Conservation (phyloP, 2,888 invertebrate genomes). For the Automeris io region DNA sequence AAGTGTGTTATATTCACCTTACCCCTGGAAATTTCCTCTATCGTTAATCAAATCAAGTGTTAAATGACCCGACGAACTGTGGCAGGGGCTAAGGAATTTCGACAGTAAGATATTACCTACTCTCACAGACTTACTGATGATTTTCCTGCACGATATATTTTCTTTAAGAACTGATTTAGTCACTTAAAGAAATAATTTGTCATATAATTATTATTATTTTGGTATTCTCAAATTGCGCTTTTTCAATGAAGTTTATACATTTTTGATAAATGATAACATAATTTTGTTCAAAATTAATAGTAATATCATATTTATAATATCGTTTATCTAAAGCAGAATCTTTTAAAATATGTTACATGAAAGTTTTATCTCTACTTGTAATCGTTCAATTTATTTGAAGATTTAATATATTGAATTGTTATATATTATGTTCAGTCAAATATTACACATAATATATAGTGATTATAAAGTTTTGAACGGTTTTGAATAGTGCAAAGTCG, state of each 20-base stretch:
- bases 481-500: slow-evolving; percentile 43
- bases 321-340: too few species aligned
- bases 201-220: too few species aligned
- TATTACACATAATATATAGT: slow-evolving; percentile 6
- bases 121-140: slow-evolving; percentile 41
- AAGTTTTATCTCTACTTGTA: too few species aligned
- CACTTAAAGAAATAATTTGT: slow-evolving; percentile 59
- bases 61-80: slow-evolving; percentile 48
- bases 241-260: too few species aligned
- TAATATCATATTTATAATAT: too few species aligned
- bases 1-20: slow-evolving; percentile 17
- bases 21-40: slow-evolving; percentile 22
- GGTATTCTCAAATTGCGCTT: too few species aligned
- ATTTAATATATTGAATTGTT: too few species aligned
- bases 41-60: slow-evolving; percentile 61
- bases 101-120: slow-evolving; percentile 45
- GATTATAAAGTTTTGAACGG: slow-evolving; percentile 9
- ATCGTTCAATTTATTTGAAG: too few species aligned
- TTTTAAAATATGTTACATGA: too few species aligned
- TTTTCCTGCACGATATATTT: slow-evolving; percentile 53
- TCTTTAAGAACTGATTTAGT: slow-evolving; percentile 56
- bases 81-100: slow-evolving; percentile 31
- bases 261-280: too few species aligned
- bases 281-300: too few species aligned
- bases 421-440: too few species aligned